Percentiles rank a stretch among this genome's conserved stretches.
These are phyloP conservation scores for Conistra vaccinii DNA, from an alignment of 2,888 invertebrate species.

Conservation along the genomic window DNA sequence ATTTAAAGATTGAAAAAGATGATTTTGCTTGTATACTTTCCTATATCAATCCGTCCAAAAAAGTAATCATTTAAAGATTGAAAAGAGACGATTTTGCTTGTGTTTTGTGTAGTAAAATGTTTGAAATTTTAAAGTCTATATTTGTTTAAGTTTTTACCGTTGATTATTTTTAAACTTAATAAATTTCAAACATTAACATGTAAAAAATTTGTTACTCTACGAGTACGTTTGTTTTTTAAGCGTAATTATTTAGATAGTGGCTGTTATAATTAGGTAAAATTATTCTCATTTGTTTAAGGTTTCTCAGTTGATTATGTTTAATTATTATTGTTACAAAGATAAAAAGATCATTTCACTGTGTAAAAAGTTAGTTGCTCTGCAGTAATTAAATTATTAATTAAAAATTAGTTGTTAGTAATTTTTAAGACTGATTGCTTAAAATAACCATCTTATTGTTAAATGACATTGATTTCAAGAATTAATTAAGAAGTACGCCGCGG, in stretches of 20 bases:
- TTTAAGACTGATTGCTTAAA: too few relatives aligned
- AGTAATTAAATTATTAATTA: too few relatives aligned
- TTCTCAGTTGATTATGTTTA: slow-evolving; percentile 27
- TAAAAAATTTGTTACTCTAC: slow-evolving; percentile 20
- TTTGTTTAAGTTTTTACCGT: slow-evolving; percentile 22
- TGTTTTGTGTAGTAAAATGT: slow-evolving; percentile 16
- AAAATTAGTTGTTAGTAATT: too few relatives aligned
- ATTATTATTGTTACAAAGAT: neutral
- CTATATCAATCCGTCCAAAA: slow-evolving; percentile 8
- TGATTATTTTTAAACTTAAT: slow-evolving; percentile 7
- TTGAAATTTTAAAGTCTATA: slow-evolving; percentile 10
- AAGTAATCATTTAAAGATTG: too few relatives aligned
- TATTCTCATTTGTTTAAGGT: slow-evolving; percentile 16
- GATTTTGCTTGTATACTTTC: slow-evolving; percentile 26
- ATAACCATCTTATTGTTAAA: too few relatives aligned
- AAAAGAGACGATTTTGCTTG: slow-evolving; percentile 21
- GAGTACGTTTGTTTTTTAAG: slow-evolving; percentile 20
- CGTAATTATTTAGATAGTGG: slow-evolving; percentile 22
- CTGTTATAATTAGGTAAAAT: slow-evolving; percentile 19
- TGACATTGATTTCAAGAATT: too few relatives aligned
- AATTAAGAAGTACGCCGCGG: too few relatives aligned
- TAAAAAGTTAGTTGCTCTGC: too few relatives aligned
- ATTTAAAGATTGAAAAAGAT: slow-evolving; percentile 1
- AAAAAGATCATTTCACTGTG: too few relatives aligned
- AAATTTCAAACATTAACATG: slow-evolving; percentile 9